Percentiles rank a stretch among this genome's conserved stretches.
These are phyloP conservation scores for Stenichneumon culpator DNA, from an alignment of 2,888 invertebrate species.

Conservation along the genomic window DNA sequence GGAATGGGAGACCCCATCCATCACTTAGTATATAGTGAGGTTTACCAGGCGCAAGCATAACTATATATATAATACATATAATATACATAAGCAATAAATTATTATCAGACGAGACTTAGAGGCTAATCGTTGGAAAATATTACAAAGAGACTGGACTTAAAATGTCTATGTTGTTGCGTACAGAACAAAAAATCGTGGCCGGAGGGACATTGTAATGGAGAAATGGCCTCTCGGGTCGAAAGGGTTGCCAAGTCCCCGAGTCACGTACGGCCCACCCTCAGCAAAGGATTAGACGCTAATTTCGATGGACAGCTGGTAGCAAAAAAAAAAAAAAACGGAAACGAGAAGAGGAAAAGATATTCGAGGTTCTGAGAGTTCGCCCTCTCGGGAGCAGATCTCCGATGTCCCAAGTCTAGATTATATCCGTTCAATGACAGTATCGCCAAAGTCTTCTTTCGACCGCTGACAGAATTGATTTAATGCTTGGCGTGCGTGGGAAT, in stretches of 20 bases:
- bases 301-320: neutral
- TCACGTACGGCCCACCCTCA: neutral
- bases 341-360: neutral
- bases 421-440: neutral
- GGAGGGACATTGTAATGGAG: neutral
- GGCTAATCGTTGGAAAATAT: no score
- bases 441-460: neutral
- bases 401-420: conserved; percentile 13
- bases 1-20: no score
- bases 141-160: no score
- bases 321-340: neutral
- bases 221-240: neutral
- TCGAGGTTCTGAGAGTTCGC: neutral
- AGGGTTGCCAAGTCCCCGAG: neutral
- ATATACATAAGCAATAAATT: no score
- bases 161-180: neutral
- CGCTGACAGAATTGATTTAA: conserved; percentile 7
- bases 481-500: neutral
- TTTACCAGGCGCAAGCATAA: no score
- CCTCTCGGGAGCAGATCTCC: neutral
- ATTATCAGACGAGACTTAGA: no score
- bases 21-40: no score
- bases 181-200: neutral
- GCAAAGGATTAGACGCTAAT: conserved; percentile 4
- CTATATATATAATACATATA: no score